phyloP scores from a whole-genome alignment of 1,140 invertebrate species.

The Ceratosolen fusciceps region DNA sequence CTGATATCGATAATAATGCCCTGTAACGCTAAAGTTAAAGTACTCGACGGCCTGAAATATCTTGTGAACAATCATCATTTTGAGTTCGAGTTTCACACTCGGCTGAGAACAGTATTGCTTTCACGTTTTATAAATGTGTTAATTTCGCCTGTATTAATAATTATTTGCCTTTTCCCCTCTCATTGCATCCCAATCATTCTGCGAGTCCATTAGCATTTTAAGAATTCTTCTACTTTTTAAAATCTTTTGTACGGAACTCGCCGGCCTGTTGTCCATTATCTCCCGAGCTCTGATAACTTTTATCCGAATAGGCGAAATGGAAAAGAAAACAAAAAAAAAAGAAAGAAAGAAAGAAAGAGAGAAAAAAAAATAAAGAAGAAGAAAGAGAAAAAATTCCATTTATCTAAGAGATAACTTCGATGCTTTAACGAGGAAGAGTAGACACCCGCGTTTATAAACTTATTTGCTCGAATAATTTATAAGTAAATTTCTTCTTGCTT shows the following conservation, averaged over 20 bases:
- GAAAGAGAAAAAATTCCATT: slow-evolving; percentile 28
- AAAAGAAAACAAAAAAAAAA: no score
- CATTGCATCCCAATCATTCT: not conserved
- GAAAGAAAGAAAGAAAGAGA: no score
- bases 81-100: no score
- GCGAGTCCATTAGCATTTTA: slow-evolving; percentile 33
- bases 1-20: no score
- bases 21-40: no score
- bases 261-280: not conserved
- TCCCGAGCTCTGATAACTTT: slow-evolving; percentile 6
- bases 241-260: not conserved
- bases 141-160: no score
- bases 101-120: not conserved
- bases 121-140: no score
- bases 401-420: slow-evolving; percentile 6
- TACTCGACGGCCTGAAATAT: no score
- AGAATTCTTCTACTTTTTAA: not conserved
- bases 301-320: not conserved
- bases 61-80: no score
- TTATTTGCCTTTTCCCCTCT: slow-evolving; percentile 23
- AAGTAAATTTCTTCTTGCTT: not conserved
- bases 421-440: not conserved
- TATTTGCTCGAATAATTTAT: slow-evolving; percentile 1
- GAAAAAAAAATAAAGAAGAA: no score
- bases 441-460: not conserved